Conservation (phyloP, 2,113 vertebrate genomes). For the Taxidea taxus region DNA sequence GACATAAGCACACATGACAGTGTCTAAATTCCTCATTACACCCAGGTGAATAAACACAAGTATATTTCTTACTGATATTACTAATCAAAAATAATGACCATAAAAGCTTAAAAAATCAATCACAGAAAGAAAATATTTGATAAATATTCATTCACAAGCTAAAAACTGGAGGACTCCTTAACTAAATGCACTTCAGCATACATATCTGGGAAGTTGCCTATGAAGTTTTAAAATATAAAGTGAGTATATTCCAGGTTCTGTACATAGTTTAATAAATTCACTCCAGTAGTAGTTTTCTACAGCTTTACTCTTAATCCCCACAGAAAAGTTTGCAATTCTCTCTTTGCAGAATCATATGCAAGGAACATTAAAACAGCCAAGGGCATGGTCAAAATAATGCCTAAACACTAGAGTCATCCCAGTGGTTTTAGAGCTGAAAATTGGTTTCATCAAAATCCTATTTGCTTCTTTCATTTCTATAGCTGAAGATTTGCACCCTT, state of each 20-base stretch:
- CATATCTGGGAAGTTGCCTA: background rate
- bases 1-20: background rate
- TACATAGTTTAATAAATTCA: background rate
- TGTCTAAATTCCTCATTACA: background rate
- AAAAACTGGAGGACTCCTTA: background rate
- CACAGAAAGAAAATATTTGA: background rate
- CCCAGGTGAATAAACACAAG: background rate
- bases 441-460: constrained; percentile 51
- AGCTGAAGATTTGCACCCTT: constrained; percentile 32
- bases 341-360: constrained; percentile 29
- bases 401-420: background rate
- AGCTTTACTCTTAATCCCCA: background rate
- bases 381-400: constrained; percentile 7
- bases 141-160: background rate
- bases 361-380: constrained; percentile 14
- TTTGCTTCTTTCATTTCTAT: constrained; percentile 49
- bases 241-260: background rate
- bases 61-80: background rate
- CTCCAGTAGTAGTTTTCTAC: background rate
- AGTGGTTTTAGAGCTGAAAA: constrained; percentile 50
- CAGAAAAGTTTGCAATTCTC: background rate
- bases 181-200: background rate
- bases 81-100: background rate
- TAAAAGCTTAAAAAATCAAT: background rate
- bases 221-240: background rate